phyloP scores from a whole-genome alignment of 2,113 vertebrate species.

The Porphyrio hochstetteri region DNA sequence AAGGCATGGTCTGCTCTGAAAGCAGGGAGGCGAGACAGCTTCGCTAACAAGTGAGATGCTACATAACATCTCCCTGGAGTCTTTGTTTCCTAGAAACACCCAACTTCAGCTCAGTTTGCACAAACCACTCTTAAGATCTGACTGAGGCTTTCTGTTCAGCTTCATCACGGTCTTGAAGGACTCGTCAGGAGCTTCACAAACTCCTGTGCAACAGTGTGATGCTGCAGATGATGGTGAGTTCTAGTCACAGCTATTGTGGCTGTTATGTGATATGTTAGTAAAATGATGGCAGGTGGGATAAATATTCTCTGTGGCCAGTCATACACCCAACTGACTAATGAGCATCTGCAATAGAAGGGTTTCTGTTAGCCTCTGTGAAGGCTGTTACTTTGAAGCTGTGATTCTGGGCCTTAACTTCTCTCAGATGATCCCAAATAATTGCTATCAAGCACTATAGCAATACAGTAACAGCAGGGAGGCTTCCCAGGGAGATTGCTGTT shows the following conservation, averaged over 20 bases:
- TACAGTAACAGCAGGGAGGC: background rate
- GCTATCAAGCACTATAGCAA: background rate
- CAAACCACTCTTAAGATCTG: background rate
- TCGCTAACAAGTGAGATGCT: background rate
- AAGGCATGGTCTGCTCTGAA: background rate
- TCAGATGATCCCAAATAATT: background rate
- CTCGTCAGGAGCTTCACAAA: background rate
- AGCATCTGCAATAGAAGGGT: background rate
- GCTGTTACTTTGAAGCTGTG: background rate
- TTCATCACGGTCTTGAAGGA: conserved; percentile 45
- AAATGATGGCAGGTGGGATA: background rate
- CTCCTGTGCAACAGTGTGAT: background rate
- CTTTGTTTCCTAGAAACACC: background rate
- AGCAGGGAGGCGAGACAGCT: background rate
- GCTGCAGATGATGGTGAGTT: conserved; percentile 68
- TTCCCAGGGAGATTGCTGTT: background rate
- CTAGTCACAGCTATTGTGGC: background rate
- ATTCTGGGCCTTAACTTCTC: background rate
- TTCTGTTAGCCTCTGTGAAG: background rate
- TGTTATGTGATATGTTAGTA: background rate
- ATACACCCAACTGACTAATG: background rate
- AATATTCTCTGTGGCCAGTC: background rate
- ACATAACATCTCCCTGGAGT: background rate
- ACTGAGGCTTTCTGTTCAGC: conserved; percentile 38
- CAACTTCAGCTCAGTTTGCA: background rate